A percentile compares a stretch with the other conserved stretches of the same genome.
Conservation (phyloP, 2,797 vertebrate genomes). For the Rhadinocentrus ornatus region DNA sequence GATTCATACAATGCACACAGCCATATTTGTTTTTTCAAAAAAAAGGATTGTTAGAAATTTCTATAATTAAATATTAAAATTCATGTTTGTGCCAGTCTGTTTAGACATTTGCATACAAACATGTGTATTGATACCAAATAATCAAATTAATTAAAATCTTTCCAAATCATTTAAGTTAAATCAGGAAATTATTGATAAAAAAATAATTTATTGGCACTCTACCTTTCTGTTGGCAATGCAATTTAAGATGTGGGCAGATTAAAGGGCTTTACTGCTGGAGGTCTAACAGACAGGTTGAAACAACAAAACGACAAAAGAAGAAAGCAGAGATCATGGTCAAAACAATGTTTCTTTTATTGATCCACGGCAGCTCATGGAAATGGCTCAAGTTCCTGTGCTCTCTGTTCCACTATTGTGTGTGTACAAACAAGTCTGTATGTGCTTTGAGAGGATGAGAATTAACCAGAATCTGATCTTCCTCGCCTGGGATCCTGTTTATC, state of each 20-base stretch:
- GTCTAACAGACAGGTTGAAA: slow-evolving; percentile 40
- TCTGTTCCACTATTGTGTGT: slow-evolving; percentile 7
- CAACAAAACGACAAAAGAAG: slow-evolving; percentile 21
- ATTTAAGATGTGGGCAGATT: neutral
- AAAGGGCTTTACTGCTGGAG: slow-evolving; percentile 41
- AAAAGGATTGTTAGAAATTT: neutral
- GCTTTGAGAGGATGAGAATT: slow-evolving; percentile 10
- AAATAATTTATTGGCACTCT: neutral
- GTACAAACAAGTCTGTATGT: neutral
- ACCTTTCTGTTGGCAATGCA: neutral
- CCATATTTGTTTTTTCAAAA: neutral
- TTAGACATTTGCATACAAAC: neutral
- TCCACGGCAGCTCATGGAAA: slow-evolving; percentile 22
- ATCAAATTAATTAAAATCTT: neutral
- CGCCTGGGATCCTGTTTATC: slow-evolving; percentile 17
- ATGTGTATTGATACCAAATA: neutral
- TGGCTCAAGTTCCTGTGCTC: slow-evolving; percentile 22
- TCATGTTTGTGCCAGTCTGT: neutral
- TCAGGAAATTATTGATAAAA: neutral
- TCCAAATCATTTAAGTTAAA: neutral
- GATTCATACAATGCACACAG: neutral
- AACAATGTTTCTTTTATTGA: slow-evolving; percentile 33
- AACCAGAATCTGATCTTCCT: slow-evolving; percentile 16
- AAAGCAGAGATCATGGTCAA: slow-evolving; percentile 37
- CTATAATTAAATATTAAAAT: neutral